Conservation (phyloP, 1,140 invertebrate species). For the Palaemon carinicauda region DNA sequence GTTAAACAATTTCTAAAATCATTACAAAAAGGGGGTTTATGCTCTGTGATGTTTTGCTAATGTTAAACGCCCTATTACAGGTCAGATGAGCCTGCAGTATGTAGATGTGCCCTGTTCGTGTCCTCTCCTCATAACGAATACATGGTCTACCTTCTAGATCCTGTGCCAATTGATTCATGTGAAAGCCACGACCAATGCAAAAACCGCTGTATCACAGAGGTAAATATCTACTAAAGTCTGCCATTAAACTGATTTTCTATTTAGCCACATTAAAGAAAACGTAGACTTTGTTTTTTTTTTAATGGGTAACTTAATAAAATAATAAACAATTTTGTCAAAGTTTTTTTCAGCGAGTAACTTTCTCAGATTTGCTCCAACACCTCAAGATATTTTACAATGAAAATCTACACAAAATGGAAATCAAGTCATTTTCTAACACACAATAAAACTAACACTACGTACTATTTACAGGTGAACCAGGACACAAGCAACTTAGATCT, state of each 20-base stretch:
- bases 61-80: no score
- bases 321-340: no score
- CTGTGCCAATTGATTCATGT: background rate
- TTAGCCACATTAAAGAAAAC: background rate
- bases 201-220: slow-evolving; percentile 21
- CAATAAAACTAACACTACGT: no score
- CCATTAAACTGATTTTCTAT: background rate
- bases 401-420: no score
- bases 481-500: slow-evolving; percentile 40
- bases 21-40: no score
- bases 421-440: no score
- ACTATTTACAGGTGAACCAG: background rate
- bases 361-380: no score
- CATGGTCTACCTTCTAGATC: slow-evolving; percentile 20
- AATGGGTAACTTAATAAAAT: background rate
- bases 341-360: no score
- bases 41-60: no score
- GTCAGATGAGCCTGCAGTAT: background rate
- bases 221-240: background rate
- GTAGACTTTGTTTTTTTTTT: no score
- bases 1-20: no score
- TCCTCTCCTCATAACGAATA: slow-evolving; percentile 10
- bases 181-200: slow-evolving; percentile 16
- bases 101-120: slow-evolving; percentile 23
- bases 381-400: no score